Percentiles rank a stretch among this genome's conserved stretches.
Evolutionary conservation across 2,113 vertebrate species (phyloP).

Genomic region (Podilymbus podiceps): DNA sequence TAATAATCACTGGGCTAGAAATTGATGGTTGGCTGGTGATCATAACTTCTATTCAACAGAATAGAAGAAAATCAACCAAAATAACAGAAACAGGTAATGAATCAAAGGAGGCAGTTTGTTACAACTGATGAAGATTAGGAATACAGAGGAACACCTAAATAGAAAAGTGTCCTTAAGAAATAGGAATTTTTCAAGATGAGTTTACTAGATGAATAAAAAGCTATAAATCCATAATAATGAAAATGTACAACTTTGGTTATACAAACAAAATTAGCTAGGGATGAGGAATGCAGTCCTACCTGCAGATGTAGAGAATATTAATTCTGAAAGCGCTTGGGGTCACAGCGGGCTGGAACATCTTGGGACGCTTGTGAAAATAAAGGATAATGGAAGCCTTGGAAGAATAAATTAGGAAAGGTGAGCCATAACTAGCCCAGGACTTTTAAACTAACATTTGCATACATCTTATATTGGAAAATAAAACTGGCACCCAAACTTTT

Average conservation of each 20-base stretch:
- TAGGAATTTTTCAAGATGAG: neutral
- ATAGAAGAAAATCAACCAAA: neutral
- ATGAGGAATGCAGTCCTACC: neutral
- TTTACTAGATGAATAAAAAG: neutral
- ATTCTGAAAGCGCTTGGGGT: neutral
- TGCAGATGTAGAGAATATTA: neutral
- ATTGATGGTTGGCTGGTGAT: neutral
- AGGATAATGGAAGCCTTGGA: neutral
- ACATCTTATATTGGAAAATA: neutral
- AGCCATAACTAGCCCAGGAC: neutral
- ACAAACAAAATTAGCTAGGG: neutral
- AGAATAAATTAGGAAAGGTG: neutral
- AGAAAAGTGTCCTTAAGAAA: neutral
- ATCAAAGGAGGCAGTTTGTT: neutral
- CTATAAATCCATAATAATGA: neutral
- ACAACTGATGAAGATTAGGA: neutral
- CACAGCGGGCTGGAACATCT: neutral
- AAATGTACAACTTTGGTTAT: neutral
- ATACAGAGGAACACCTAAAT: neutral
- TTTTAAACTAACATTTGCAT: neutral
- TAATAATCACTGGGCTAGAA: neutral
- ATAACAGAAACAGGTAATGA: neutral
- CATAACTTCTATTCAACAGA: neutral
- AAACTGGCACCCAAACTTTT: neutral
- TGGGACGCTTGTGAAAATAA: neutral